phyloP scores from a whole-genome alignment of 1,140 invertebrate species.

The Anastrepha obliqua region DNA sequence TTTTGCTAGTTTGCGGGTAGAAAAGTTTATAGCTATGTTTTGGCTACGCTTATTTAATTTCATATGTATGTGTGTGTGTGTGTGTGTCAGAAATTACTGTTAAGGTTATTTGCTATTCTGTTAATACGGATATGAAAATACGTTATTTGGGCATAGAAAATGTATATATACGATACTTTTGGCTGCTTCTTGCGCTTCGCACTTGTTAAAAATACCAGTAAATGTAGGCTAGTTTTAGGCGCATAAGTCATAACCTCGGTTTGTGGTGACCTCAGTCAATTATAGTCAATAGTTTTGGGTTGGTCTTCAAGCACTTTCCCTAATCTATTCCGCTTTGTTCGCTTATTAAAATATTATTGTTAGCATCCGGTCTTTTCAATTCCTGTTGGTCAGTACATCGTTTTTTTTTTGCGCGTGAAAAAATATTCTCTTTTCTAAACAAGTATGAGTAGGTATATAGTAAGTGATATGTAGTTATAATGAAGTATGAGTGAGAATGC shows the following conservation, averaged over 20 bases:
- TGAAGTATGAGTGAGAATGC: background rate
- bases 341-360: conserved; percentile 42
- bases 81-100: background rate
- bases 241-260: conserved; percentile 16
- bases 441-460: background rate
- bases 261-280: background rate
- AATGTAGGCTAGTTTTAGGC: conserved; percentile 18
- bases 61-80: background rate
- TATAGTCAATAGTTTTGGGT: conserved; percentile 15
- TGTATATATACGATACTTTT: background rate
- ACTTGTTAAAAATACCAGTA: background rate
- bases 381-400: background rate
- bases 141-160: background rate
- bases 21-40: conserved; percentile 11
- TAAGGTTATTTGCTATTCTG: background rate
- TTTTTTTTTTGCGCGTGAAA: conserved; percentile 1
- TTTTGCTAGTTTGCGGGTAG: background rate
- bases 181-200: background rate
- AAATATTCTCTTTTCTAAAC: conserved; percentile 2
- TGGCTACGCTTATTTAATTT: conserved; percentile 1
- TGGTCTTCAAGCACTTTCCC: conserved; percentile 27
- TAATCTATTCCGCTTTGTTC: background rate
- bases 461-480: no score
- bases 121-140: conserved; percentile 40
- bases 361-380: background rate